Evolutionary conservation across 2,113 vertebrate species (phyloP).

Genomic region (Aleadryas rufinucha): DNA sequence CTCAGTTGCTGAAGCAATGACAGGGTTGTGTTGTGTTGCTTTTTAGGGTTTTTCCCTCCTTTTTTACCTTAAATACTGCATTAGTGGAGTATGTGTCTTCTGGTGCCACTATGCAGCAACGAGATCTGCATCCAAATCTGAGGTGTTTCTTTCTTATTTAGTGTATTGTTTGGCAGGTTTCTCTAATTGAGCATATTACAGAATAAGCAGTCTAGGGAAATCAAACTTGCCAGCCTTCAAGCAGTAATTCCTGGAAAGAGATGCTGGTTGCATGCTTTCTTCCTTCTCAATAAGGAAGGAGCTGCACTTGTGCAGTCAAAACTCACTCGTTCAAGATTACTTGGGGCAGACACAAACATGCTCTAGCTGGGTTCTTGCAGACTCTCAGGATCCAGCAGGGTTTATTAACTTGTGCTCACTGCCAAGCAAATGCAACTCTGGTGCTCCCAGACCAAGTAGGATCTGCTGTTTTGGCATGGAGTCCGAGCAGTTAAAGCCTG

Average conservation of each 20-base stretch:
- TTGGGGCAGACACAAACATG: not conserved
- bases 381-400: not conserved
- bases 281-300: not conserved
- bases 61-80: not conserved
- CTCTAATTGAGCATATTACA: not conserved
- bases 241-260: not conserved
- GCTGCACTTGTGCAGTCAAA: not conserved
- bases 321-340: not conserved
- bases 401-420: not conserved
- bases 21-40: not conserved
- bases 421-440: not conserved
- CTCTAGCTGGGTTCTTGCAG: not conserved
- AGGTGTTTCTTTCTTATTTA: not conserved
- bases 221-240: not conserved
- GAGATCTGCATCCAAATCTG: not conserved
- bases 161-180: not conserved
- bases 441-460: not conserved
- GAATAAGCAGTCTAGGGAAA: not conserved
- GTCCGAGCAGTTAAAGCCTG: not conserved
- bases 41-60: not conserved
- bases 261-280: not conserved
- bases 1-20: not conserved
- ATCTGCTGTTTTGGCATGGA: not conserved
- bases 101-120: not conserved
- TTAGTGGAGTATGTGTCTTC: not conserved